Evolutionary conservation across 2,113 vertebrate species (phyloP), one percentile per base, ranked within the genome.

Genomic region (Oophaga pumilio): DNA sequence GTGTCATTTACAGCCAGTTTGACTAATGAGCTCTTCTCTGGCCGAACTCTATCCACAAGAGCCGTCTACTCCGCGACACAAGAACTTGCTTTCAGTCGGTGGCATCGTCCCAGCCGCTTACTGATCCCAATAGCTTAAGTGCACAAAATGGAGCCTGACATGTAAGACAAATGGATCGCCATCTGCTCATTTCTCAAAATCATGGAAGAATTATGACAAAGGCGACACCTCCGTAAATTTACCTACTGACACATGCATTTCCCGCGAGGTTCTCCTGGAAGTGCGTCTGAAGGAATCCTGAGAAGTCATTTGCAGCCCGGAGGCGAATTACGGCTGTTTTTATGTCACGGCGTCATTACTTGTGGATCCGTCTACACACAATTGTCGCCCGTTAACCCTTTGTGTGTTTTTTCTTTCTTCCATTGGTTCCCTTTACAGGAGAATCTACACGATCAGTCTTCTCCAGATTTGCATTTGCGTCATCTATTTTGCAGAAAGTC

Each of bases 1-100:
- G 86, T 93, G 93, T 95, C 92, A 94, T 93, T 94, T 92, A 94
- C 85, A 94, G 92, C 93, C 92, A 92, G 92, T 87, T 90, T 94
- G 92, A 95, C 93, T 93, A 95, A 94, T 93, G 92, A 92, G 90
- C 91, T 91, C 91, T 89, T 85, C 89, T 92, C 90, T 89, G 93
- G 93, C 93, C 93, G 94, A 94, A 94, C 92, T 91, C 92, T 93
- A 60, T 80, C 93, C 90, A 93, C 90, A 86, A 89, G 92, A 6
- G 62, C 89, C 94, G 92, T 94, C 93, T 94, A 87, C 91, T 94
- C 90, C 89, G 93, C 33, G 91, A 90, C 91, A 92, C 1, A 91
- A 90, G 92, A 93, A 91, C 60, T 78, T 90, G 76, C 89, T 92
- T 90, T 91, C 94, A 93, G 90, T 91, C 91, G 91, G 85, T 92